Conservation (phyloP, 2,113 vertebrate species). For the Mesocricetus auratus region DNA sequence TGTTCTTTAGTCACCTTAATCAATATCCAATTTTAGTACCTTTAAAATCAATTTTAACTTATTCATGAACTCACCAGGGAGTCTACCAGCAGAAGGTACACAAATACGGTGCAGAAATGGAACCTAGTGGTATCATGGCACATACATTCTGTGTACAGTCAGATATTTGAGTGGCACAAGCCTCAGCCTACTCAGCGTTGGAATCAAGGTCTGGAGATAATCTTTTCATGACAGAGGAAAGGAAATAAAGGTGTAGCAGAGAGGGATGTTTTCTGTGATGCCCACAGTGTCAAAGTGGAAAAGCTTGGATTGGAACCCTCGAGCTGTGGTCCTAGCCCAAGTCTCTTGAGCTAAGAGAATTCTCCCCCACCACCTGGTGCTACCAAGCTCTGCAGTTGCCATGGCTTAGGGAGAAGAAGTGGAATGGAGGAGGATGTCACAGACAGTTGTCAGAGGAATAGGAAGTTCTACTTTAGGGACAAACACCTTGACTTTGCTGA, state of each 20-base stretch:
- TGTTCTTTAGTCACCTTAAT: neutral
- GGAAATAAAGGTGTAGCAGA: neutral
- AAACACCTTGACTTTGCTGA: conserved; percentile 79
- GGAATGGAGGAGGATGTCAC: conserved; percentile 43
- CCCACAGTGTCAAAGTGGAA: neutral
- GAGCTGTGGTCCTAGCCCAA: neutral
- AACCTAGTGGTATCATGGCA: neutral
- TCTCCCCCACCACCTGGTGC: neutral
- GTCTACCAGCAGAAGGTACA: neutral
- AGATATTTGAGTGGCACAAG: neutral
- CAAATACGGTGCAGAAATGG: neutral
- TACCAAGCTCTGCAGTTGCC: neutral
- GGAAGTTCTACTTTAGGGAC: conserved; percentile 63
- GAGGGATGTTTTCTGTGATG: neutral
- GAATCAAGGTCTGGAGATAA: neutral
- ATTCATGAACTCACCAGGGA: neutral
- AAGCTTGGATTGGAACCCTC: neutral
- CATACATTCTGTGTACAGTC: neutral
- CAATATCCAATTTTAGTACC: neutral
- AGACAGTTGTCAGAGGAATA: conserved; percentile 57
- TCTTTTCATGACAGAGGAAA: neutral
- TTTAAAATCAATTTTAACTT: conserved; percentile 21
- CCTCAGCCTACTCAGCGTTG: neutral
- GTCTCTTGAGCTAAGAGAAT: neutral
- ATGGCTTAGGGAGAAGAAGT: neutral